Evolutionary conservation across 92 coral and sea anemone genomes (phyloP), one percentile per base, ranked within the genome.

Genomic region (Epizoanthus stellaris): DNA sequence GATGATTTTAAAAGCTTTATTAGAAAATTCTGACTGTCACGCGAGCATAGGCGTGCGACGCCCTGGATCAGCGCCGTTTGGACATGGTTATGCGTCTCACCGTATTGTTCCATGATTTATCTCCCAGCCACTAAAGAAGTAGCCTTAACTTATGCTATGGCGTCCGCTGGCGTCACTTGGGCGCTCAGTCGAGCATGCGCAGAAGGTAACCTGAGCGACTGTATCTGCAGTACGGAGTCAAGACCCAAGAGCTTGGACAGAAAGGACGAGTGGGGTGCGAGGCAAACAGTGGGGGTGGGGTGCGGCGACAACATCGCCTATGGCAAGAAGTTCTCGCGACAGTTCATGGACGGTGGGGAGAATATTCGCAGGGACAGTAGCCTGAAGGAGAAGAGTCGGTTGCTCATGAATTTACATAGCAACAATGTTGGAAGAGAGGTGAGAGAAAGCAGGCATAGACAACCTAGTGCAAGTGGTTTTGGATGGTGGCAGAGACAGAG

Each of bases 391-490:
- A 82, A 62, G 52, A 92, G 87, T 56, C 87, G 80, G 56, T 68
- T 82, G 11, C 74, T 91, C 42, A 95, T 95, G 97, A 93, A 95
- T 70, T 14, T 80, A 7, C 98, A 96, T 61, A 96, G 94, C 85
- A 93, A 86, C 85, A 91, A 93, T n/a, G 90, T 87, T 43, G 99
- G 99, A 62, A 80, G 98, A 76, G 59, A 80, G 95, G 99, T 96
- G 73, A 87, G 95, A 63, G 58, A 7, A 70, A 70, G 0, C 2
- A 6, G 49, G 49, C 36, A 30, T 30, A 30, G 36, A 30, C 36
- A 30, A 30, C 0, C 36, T 30, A 2, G 36, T 30, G 36, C 36
- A 30, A 30, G 36, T 30, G 36, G 36, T 30, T 30, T 30, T 30
- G 36, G 36, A 30, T 30, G 36, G 36, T 30, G 36, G 36, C 36